phyloP scores from a whole-genome alignment of 1,140 invertebrate species.

The Nebria ingens region DNA sequence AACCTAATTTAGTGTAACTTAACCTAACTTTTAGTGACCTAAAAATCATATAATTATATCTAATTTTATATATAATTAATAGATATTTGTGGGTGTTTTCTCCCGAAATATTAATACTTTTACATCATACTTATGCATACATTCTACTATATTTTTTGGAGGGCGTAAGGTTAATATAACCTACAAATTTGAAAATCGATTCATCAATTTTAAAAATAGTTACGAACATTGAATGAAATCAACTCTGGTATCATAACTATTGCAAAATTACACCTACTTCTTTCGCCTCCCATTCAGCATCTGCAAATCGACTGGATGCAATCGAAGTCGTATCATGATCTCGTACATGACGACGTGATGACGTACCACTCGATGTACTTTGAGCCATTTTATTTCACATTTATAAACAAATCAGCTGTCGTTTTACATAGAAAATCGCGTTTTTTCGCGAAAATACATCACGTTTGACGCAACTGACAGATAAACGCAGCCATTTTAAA shows the following conservation, averaged over 20 bases:
- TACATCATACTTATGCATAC: too few relatives aligned
- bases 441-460: background rate
- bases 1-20: too few relatives aligned
- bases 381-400: constrained; percentile 37
- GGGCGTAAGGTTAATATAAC: background rate
- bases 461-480: constrained; percentile 3
- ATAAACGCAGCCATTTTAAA: constrained; percentile 3
- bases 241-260: too few relatives aligned
- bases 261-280: constrained; percentile 38
- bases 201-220: too few relatives aligned
- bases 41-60: too few relatives aligned
- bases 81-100: too few relatives aligned
- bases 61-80: too few relatives aligned
- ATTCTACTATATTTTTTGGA: constrained; percentile 8
- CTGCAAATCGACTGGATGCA: constrained; percentile 42
- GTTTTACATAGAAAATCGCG: background rate
- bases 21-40: too few relatives aligned
- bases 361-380: constrained; percentile 42
- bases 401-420: background rate
- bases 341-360: constrained; percentile 37
- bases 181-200: background rate
- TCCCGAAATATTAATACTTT: too few relatives aligned
- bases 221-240: too few relatives aligned
- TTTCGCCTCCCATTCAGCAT: constrained; percentile 59
- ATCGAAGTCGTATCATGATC: constrained; percentile 41